Evolutionary conservation across 2,113 vertebrate species (phyloP).

Genomic region (Corydoras maculifer): DNA sequence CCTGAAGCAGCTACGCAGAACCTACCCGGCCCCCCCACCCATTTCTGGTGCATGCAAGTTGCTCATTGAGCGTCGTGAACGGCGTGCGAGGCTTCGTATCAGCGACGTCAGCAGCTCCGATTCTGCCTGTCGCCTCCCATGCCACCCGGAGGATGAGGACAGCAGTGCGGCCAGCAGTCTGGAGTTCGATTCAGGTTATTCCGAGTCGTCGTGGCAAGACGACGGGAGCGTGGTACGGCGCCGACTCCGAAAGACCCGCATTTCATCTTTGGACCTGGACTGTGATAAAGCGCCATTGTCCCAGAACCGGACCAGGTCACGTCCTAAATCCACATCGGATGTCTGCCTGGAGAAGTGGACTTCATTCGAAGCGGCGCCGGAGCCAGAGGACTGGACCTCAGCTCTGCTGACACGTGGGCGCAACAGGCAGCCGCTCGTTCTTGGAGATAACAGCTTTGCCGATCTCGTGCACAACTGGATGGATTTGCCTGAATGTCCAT

Average conservation of each 20-base stretch:
- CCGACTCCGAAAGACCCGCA: slow-evolving; percentile 63
- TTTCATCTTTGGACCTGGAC: slow-evolving; percentile 61
- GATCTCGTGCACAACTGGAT: slow-evolving; percentile 98
- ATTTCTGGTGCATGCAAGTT: slow-evolving; percentile 52
- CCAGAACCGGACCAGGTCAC: slow-evolving; percentile 40
- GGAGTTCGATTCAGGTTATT: slow-evolving; percentile 90
- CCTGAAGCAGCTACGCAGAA: slow-evolving; percentile 56
- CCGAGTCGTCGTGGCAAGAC: slow-evolving; percentile 83
- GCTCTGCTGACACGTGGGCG: slow-evolving; percentile 83
- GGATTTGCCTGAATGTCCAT: slow-evolving; percentile 81
- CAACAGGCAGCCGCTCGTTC: slow-evolving; percentile 88
- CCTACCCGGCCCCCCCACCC: slow-evolving; percentile 43
- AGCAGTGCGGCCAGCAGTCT: slow-evolving; percentile 58
- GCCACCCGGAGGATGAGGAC: slow-evolving; percentile 68
- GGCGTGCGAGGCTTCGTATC: slow-evolving; percentile 50
- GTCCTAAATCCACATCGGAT: slow-evolving; percentile 91
- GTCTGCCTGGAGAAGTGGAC: slow-evolving; percentile 89
- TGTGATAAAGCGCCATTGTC: neutral
- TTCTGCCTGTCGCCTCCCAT: slow-evolving; percentile 78
- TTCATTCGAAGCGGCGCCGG: slow-evolving; percentile 66
- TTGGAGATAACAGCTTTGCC: slow-evolving; percentile 95
- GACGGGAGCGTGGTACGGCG: slow-evolving; percentile 73
- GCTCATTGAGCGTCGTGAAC: slow-evolving; percentile 58
- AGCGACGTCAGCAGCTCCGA: slow-evolving; percentile 72
- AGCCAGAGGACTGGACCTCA: slow-evolving; percentile 82